Evolutionary conservation across 2,888 invertebrate species (phyloP).

Genomic region (Nephrotoma flavescens): DNA sequence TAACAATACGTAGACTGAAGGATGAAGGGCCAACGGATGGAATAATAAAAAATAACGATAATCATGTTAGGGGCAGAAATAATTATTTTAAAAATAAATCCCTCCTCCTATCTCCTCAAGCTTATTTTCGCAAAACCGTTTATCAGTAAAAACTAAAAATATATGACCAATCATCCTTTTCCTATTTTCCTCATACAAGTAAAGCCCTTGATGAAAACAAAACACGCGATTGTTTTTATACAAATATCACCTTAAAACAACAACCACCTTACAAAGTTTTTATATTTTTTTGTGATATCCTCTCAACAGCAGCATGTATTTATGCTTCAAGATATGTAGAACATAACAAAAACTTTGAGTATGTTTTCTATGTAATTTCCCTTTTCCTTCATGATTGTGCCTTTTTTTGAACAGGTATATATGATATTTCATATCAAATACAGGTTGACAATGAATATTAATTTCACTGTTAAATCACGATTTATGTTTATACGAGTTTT

Average conservation of each 20-base stretch:
- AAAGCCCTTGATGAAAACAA: background rate
- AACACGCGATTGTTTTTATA: background rate
- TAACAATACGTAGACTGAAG: too few species aligned
- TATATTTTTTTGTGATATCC: background rate
- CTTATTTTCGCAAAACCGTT: background rate
- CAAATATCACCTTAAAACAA: background rate
- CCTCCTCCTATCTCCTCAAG: too few species aligned
- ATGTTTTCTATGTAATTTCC: background rate
- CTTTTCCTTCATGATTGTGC: background rate
- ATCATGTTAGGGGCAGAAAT: too few species aligned
- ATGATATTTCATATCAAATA: background rate
- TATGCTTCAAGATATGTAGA: background rate
- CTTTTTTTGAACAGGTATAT: background rate
- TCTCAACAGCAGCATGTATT: background rate
- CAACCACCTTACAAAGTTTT: background rate
- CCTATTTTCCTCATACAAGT: background rate
- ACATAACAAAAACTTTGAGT: background rate
- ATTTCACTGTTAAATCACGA: background rate
- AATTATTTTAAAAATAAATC: too few species aligned
- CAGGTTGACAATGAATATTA: background rate
- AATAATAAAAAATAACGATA: too few species aligned
- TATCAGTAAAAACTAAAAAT: background rate
- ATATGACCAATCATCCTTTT: background rate
- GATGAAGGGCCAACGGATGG: too few species aligned
- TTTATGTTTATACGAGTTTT: background rate